Percentiles rank a stretch among this genome's conserved stretches.
These are phyloP conservation scores for Synanthedon tipuliformis DNA, from an alignment of 2,888 invertebrate species.

Conservation along the genomic window DNA sequence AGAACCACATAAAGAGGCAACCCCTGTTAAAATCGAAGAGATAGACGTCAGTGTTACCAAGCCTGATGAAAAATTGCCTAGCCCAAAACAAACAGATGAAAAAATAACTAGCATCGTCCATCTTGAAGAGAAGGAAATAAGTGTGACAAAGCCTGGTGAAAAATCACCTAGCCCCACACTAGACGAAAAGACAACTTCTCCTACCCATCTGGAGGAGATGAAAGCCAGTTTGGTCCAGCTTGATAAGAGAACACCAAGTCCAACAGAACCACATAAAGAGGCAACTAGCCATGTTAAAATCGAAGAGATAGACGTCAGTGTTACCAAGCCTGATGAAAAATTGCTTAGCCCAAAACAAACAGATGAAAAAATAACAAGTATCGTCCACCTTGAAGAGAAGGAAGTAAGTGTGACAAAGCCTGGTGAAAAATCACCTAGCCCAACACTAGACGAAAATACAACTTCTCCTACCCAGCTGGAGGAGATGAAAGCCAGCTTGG, in stretches of 20 bases:
- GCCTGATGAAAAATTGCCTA: not conserved
- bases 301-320: no score
- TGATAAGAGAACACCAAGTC: conserved; percentile 1
- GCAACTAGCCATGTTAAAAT: not conserved
- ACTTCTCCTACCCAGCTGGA: no score
- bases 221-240: not conserved
- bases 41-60: conserved; percentile 7
- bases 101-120: not conserved
- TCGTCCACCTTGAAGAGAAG: no score
- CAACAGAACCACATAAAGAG: not conserved
- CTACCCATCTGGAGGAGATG: not conserved
- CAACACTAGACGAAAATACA: no score
- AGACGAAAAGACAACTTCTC: no score
- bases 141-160: not conserved
- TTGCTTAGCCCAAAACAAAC: no score
- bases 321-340: no score
- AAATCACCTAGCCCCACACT: not conserved
- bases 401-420: no score
- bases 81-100: not conserved
- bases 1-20: conserved; percentile 1
- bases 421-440: no score
- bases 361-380: no score
- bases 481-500: no score
- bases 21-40: conserved; percentile 4
- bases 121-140: not conserved